Evolutionary conservation across 2,113 vertebrate species (phyloP), one percentile per base, ranked within the genome.

Genomic region (Perca flavescens): DNA sequence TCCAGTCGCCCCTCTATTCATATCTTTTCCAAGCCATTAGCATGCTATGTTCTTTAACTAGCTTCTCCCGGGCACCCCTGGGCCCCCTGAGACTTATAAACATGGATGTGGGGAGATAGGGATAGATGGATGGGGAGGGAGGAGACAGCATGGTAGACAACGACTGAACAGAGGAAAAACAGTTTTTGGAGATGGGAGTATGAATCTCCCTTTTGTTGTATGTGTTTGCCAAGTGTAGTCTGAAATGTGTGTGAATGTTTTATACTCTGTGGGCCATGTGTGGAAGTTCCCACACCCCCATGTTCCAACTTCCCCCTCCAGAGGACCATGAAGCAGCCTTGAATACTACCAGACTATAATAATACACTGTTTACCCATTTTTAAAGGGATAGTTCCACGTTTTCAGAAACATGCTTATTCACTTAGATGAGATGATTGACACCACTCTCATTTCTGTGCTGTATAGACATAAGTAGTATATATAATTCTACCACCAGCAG

Each of bases 1-100:
- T 87, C 87, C 88, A 91, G 83, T 80, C 75, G 56, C 66, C 77
- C 79, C 71, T 88, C 79, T 84, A 80, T 83, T 91, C 88, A 87
- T 83, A 89, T 90, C 86, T 64, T 79, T 72, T 71, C 81, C 47
- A 61, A 83, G 57, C 77, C 82, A 86, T 90, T 90, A 91, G 83
- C 87, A 83, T 88, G 82, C 74, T 87, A 14, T 74, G 85, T 77
- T 84, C 85, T 82, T 91, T 85, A 91, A 89, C 90, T 79, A 85
- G 81, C 56, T 77, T 76, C 77, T 81, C 85, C 67, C 82, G 81
- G 79, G 79, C 79, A 54, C 68, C 74, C 79, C 46, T 12, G 0
- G 25, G 40, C 58, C 89, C 68, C 80, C 28, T 16, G 86, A 58
- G 85, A 88, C 83, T 49, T 82, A 80, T 67, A 91, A 88, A 91